phyloP scores from a whole-genome alignment of 2,888 invertebrate genomes.

The Lithophane semibrunnea region DNA sequence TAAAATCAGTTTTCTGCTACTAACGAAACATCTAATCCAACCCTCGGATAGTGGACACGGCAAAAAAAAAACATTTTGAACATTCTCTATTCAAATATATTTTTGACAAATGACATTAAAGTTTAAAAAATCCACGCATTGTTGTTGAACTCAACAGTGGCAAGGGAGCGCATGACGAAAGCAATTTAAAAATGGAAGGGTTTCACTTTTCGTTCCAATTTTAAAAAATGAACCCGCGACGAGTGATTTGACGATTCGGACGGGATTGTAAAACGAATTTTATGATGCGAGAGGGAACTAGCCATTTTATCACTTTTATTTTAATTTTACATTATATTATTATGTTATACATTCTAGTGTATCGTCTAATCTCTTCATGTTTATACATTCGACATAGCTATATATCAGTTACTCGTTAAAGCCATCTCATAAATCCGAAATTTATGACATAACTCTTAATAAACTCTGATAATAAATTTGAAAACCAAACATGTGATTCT shows the following conservation, averaged over 20 bases:
- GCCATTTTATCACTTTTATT: slow-evolving; percentile 61
- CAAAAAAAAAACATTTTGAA: slow-evolving; percentile 38
- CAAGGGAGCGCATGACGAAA: slow-evolving; percentile 88
- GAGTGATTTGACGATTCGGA: slow-evolving; percentile 88
- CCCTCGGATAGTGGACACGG: slow-evolving; percentile 12
- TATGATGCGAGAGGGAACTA: slow-evolving; percentile 80
- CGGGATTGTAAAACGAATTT: slow-evolving; percentile 84
- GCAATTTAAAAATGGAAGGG: slow-evolving; percentile 89
- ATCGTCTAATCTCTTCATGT: slow-evolving; percentile 57
- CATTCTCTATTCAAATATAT: slow-evolving; percentile 72
- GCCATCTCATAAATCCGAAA: slow-evolving; percentile 62
- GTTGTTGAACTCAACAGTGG: slow-evolving; percentile 80
- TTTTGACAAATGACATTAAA: slow-evolving; percentile 72
- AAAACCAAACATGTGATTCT: slow-evolving; percentile 70
- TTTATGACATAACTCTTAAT: slow-evolving; percentile 70
- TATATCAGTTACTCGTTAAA: slow-evolving; percentile 66
- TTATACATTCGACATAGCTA: slow-evolving; percentile 55
- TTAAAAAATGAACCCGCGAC: slow-evolving; percentile 87
- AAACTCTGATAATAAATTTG: slow-evolving; percentile 64
- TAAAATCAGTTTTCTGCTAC: slow-evolving; percentile 1
- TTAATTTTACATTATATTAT: slow-evolving; percentile 46
- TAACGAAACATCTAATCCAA: slow-evolving; percentile 16
- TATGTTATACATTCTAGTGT: slow-evolving; percentile 49
- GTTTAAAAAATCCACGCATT: slow-evolving; percentile 72
- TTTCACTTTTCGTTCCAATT: slow-evolving; percentile 88